A percentile compares a stretch with the other conserved stretches of the same genome.
Evolutionary conservation across 2,113 vertebrate species (phyloP).

Genomic region (Phaethon lepturus): DNA sequence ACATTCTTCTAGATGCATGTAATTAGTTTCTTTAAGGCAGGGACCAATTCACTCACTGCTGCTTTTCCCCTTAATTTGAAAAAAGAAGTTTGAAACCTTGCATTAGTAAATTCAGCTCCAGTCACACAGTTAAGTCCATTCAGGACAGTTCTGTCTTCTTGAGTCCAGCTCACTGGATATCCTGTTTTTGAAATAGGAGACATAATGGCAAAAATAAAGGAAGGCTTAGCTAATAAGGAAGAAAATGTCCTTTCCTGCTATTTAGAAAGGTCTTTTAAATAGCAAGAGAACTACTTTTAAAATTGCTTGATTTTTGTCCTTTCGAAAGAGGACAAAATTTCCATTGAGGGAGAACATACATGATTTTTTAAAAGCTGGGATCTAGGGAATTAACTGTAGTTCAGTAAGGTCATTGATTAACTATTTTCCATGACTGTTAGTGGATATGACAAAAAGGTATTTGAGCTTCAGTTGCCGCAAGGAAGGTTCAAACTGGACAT

Average conservation of each 20-base stretch:
- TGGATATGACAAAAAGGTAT: background rate
- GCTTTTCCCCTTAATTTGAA: background rate
- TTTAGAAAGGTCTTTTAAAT: background rate
- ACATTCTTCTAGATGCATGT: conserved; percentile 5
- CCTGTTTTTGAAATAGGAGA: background rate
- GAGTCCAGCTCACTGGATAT: background rate
- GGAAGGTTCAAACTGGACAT: background rate
- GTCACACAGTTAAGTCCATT: background rate
- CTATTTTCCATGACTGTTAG: background rate
- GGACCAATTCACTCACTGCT: background rate
- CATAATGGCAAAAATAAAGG: background rate
- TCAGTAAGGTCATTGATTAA: conserved; percentile 7
- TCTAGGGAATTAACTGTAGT: background rate
- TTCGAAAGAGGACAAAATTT: background rate
- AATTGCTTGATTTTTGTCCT: background rate
- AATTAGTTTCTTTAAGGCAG: conserved; percentile 24
- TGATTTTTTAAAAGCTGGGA: background rate
- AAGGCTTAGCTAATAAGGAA: background rate
- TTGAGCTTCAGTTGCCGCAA: conserved; percentile 9
- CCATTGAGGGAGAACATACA: background rate
- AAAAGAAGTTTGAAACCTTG: background rate
- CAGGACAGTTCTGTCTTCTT: background rate
- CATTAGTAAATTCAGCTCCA: background rate
- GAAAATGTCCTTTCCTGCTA: background rate
- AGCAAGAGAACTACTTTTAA: background rate